Conservation (phyloP, 2,797 vertebrate genomes). For the Moxostoma hubbsi region DNA sequence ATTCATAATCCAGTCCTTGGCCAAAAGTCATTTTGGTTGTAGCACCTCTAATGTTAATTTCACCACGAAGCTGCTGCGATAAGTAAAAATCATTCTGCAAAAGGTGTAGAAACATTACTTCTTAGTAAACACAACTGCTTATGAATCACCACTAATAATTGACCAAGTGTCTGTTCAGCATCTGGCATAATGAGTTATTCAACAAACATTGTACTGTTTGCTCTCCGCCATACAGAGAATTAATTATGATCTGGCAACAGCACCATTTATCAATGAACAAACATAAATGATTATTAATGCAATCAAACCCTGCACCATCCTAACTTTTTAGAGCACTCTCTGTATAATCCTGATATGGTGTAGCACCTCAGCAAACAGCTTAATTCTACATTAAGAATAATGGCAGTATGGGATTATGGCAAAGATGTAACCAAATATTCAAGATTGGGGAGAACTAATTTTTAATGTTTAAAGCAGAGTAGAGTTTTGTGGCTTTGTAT, state of each 20-base stretch:
- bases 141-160: not conserved
- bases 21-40: no score
- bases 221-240: not conserved
- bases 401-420: no score
- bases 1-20: no score
- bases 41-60: no score
- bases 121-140: not conserved
- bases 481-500: no score
- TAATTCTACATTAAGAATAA: no score
- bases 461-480: no score
- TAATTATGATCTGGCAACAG: constrained; percentile 12
- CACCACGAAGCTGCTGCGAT: no score
- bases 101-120: no score
- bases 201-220: constrained; percentile 25
- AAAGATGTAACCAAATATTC: no score
- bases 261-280: not conserved
- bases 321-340: not conserved
- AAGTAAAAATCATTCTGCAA: no score
- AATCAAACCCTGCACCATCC: not conserved
- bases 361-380: not conserved
- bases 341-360: not conserved
- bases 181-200: not conserved
- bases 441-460: no score
- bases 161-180: not conserved
- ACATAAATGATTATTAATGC: constrained; percentile 2